A percentile compares a stretch with the other conserved stretches of the same genome.
Evolutionary conservation across 2,797 vertebrate genomes (phyloP).

Genomic region (Phyllotis vaccarum): DNA sequence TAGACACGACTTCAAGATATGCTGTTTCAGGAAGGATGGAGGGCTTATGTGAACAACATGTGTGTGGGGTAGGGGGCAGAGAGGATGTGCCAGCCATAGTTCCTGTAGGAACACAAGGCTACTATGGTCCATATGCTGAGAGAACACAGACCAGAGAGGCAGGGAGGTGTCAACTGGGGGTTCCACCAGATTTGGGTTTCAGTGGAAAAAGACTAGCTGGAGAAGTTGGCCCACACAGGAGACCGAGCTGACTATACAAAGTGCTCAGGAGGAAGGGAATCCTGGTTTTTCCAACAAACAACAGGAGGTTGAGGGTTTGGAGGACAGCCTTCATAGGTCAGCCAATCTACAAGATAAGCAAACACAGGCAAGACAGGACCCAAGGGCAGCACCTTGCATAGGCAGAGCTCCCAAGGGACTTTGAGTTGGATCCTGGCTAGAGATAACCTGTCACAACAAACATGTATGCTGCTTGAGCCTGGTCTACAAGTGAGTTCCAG

Average conservation of each 20-base stretch:
- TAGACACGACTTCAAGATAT: rapidly evolving
- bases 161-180: not conserved
- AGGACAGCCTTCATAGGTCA: not conserved
- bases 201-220: not conserved
- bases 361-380: not conserved
- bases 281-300: too few species aligned
- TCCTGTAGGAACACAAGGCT: not conserved
- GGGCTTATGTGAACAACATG: not conserved
- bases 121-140: not conserved
- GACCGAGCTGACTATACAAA: not conserved
- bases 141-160: not conserved
- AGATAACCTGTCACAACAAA: not conserved
- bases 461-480: not conserved
- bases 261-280: not conserved
- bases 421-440: not conserved
- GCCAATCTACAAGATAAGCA: rapidly evolving
- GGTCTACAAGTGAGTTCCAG: not conserved
- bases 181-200: not conserved
- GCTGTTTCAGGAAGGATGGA: not conserved
- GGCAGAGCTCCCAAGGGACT: not conserved
- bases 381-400: not conserved
- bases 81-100: not conserved
- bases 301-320: not conserved
- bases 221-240: not conserved
- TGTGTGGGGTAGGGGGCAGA: not conserved